Evolutionary conservation across 2,113 vertebrate genomes (phyloP).

Genomic region (Eupsittula cactorum): DNA sequence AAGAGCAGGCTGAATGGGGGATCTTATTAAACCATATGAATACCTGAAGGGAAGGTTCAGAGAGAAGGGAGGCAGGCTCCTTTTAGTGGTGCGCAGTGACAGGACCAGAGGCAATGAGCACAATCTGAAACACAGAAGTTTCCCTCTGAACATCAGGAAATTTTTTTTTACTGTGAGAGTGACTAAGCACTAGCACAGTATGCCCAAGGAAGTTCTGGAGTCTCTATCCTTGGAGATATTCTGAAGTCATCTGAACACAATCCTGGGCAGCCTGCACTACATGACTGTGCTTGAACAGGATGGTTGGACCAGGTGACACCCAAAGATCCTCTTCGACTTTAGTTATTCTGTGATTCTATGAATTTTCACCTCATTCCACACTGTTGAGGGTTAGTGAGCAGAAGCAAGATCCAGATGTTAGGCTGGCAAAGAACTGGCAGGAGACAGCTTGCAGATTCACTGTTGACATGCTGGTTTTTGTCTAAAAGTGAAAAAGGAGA

Average conservation of each 20-base stretch:
- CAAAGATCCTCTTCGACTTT: neutral
- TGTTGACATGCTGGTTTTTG: rapidly evolving
- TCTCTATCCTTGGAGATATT: neutral
- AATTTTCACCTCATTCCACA: neutral
- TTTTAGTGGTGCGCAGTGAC: neutral
- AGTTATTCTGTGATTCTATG: neutral
- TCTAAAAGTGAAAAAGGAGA: neutral
- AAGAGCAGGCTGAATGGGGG: neutral
- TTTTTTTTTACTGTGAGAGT: neutral
- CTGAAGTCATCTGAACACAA: neutral
- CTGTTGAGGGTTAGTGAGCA: neutral
- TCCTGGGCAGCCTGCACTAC: neutral
- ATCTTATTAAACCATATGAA: neutral
- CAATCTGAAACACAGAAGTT: neutral
- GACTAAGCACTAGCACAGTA: neutral
- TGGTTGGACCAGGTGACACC: neutral
- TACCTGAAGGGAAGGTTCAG: neutral
- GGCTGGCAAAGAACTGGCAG: neutral
- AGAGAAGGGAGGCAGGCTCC: neutral
- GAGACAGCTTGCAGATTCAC: neutral
- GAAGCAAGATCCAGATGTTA: neutral
- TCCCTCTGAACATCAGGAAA: neutral
- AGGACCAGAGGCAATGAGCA: neutral
- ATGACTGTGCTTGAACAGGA: neutral
- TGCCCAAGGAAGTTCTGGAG: neutral